A percentile compares a stretch with the other conserved stretches of the same genome.
phyloP scores from a whole-genome alignment of 2,888 invertebrate genomes.

The Pheosia tremula region DNA sequence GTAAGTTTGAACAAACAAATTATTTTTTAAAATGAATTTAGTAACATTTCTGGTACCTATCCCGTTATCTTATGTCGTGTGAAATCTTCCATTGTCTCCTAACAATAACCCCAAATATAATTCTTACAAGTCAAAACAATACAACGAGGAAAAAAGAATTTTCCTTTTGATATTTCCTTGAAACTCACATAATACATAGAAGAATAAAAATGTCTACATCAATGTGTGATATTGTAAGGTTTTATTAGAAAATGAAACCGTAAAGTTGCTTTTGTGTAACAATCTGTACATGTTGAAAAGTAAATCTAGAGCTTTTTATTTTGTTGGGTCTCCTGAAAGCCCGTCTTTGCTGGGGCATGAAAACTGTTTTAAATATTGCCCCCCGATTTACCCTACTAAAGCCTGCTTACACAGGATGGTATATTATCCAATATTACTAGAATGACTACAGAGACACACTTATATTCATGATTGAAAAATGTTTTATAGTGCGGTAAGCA shows the following conservation, averaged over 20 bases:
- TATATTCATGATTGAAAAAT: constrained; percentile 48
- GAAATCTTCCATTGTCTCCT: background rate
- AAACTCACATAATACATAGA: background rate
- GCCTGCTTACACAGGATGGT: constrained; percentile 54
- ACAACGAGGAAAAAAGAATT: background rate
- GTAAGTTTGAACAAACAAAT: too few relatives aligned
- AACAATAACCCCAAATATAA: background rate
- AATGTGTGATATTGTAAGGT: constrained; percentile 24
- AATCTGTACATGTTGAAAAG: constrained; percentile 57
- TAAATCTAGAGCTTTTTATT: constrained; percentile 69
- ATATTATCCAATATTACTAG: constrained; percentile 56
- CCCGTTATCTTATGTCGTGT: background rate
- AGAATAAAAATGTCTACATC: background rate
- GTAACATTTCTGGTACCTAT: too few relatives aligned
- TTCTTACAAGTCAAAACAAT: background rate
- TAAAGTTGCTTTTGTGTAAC: constrained; percentile 48
- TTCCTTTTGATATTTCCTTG: background rate
- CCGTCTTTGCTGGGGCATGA: constrained; percentile 66
- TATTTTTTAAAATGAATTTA: too few relatives aligned
- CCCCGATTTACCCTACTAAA: constrained; percentile 70
- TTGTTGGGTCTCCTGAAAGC: constrained; percentile 64
- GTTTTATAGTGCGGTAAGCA: constrained; percentile 34
- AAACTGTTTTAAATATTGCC: constrained; percentile 79
- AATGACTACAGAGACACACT: constrained; percentile 61
- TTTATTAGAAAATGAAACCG: constrained; percentile 40